These are phyloP conservation scores for Arion vulgaris DNA, from an alignment of 1,140 invertebrate species.

Conservation along the genomic window DNA sequence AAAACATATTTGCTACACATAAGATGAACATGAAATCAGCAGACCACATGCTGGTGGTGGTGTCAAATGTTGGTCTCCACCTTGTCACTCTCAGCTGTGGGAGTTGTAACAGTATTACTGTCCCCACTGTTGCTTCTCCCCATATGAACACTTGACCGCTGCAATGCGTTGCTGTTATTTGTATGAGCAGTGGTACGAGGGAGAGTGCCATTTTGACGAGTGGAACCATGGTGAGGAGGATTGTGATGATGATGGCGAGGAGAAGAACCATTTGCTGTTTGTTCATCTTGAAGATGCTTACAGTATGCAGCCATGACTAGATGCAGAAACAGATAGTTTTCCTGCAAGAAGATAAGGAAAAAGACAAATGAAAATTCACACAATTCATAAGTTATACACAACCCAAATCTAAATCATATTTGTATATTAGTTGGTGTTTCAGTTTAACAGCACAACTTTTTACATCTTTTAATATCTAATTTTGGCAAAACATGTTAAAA, in stretches of 20 bases:
- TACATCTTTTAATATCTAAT: too few species aligned
- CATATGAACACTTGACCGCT: not conserved
- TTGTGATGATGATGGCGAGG: slow-evolving; percentile 23
- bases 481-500: too few species aligned
- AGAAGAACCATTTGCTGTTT: slow-evolving; percentile 9
- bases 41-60: not conserved
- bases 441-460: too few species aligned
- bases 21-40: not conserved
- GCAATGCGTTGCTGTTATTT: slow-evolving; percentile 1
- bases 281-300: slow-evolving; percentile 4
- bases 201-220: slow-evolving; percentile 4
- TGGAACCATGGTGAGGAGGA: not conserved
- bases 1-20: not conserved
- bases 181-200: not conserved
- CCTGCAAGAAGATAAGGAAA: not conserved
- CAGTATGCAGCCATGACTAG: slow-evolving; percentile 22
- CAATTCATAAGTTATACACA: too few species aligned
- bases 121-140: slow-evolving; percentile 10
- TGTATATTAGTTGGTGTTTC: too few species aligned
- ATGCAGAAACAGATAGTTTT: slow-evolving; percentile 31
- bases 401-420: slow-evolving; percentile 2
- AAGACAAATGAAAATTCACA: not conserved
- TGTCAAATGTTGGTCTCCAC: slow-evolving; percentile 26
- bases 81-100: not conserved
- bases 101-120: not conserved